Conservation (phyloP, 1,140 invertebrate genomes). For the Drosophila hydei region DNA sequence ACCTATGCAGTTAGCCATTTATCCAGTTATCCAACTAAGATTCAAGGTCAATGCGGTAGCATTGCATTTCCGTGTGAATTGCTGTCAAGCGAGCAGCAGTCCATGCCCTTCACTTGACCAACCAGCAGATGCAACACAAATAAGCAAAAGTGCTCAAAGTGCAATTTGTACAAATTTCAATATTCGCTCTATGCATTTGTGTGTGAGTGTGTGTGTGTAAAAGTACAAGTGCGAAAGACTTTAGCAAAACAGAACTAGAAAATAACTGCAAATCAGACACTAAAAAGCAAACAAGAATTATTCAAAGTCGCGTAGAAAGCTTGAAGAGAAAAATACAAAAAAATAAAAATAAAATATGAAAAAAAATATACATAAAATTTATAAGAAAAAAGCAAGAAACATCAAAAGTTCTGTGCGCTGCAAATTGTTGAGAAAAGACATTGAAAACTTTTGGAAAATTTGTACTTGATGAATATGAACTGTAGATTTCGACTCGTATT, state of each 20-base stretch:
- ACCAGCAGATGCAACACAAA: constrained; percentile 7
- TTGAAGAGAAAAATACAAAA: background rate
- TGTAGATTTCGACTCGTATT: constrained; percentile 28
- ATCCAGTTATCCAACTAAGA: constrained; percentile 53
- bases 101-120: constrained; percentile 50
- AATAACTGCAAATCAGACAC: constrained; percentile 8
- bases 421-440: constrained; percentile 57
- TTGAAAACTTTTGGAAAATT: constrained; percentile 63
- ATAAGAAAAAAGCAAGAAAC: constrained; percentile 29
- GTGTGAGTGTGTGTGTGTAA: constrained; percentile 1
- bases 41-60: constrained; percentile 64
- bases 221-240: constrained; percentile 66
- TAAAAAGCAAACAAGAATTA: constrained; percentile 4
- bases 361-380: constrained; percentile 1
- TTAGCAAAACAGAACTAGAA: constrained; percentile 66
- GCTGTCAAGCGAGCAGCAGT: constrained; percentile 52
- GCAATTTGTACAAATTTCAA: constrained; percentile 7
- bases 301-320: constrained; percentile 46
- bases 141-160: constrained; percentile 21
- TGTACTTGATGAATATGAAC: constrained; percentile 68
- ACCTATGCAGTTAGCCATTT: constrained; percentile 54
- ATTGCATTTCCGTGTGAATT: constrained; percentile 74
- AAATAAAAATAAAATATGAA: background rate
- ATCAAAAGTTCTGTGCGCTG: constrained; percentile 62
- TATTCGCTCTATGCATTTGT: background rate